Base-by-base conservation (phyloP, 2,113 vertebrate species). In the Colius striatus region DNA sequence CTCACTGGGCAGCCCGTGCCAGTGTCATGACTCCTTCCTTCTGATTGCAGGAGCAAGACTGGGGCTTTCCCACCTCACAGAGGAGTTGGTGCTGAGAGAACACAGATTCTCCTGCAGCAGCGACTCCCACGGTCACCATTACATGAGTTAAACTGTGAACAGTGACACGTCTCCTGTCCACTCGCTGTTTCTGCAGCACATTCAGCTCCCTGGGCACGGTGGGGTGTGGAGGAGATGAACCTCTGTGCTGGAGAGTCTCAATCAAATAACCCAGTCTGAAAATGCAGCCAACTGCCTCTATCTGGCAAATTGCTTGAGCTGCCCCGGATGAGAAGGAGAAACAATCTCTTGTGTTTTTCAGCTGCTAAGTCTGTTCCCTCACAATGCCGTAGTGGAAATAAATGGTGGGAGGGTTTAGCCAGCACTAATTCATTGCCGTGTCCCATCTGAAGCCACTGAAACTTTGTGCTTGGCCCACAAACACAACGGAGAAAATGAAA, bases 371-470 rank as follows among this genome's bases (percentile, higher is more conserved):
- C 78, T 73, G 71, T 90, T 86, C 83, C 71, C 57, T 62, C 77
- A 87, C 10, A 0, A 73, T 61, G 53, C 68, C 1, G 4, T 48
- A 76, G 91, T 96, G 92, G 73, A 75, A 94, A 95, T 87, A 94
- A 89, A 73, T 47, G 84, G 83, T 78, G 94, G 92, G 87, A 96
- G 92, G 90, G 89, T 72, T 96, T 61, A 45, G 61, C 87, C 92
- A 82, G 94, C 92, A 85, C 83, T 82, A 92, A 94, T 92, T 96
- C 88, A 72, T 43, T 12, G 77, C 88, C 26, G 17, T 5, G 27
- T 75, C 71, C n/a, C 41, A 34, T 63, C 53, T 43, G 86, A 88
- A 83, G 95, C 68, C 4, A 4, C 79, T 74, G 62, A 0, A 11
- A 92, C 86, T 94, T 73, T 70, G 89, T 94, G 87, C 85, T 87